phyloP scores from a whole-genome alignment of 2,113 vertebrate species.

The Cinclus mexicanus region DNA sequence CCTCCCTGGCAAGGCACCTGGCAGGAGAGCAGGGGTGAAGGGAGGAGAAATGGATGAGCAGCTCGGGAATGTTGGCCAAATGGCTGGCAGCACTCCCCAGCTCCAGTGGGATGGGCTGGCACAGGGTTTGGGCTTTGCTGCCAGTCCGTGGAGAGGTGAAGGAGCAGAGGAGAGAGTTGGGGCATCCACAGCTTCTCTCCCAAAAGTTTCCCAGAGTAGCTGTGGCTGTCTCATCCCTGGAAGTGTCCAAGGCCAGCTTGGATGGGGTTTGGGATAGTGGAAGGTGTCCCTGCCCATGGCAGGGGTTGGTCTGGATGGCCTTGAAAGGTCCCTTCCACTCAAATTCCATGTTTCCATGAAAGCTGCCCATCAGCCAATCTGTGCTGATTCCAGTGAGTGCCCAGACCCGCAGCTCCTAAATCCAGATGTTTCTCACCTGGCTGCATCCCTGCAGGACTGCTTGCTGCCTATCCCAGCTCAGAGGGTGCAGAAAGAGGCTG shows the following conservation, averaged over 20 bases:
- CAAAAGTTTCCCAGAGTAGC: neutral
- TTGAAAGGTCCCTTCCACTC: neutral
- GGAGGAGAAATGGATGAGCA: slow-evolving; percentile 10
- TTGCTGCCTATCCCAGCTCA: neutral
- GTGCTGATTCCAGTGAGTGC: accelerated
- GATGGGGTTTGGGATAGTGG: neutral
- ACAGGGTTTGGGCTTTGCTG: neutral
- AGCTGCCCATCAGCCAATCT: neutral
- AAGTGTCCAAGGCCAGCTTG: neutral
- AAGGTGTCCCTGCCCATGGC: neutral
- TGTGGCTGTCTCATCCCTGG: neutral
- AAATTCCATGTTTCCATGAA: neutral
- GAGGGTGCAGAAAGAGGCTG: neutral
- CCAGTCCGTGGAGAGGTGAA: neutral
- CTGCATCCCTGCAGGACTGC: neutral
- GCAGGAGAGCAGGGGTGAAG: slow-evolving; percentile 24
- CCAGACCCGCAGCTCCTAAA: neutral
- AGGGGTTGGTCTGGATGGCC: neutral
- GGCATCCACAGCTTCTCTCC: neutral
- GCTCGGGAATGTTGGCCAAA: neutral
- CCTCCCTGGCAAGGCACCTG: slow-evolving; percentile 53
- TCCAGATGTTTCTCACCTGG: neutral
- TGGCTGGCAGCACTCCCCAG: neutral
- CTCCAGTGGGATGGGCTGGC: neutral
- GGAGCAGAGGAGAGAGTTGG: neutral